Percentiles rank a stretch among this genome's conserved stretches.
Conservation (phyloP, 1,140 invertebrate genomes). For the Leptestheria dahalacensis region DNA sequence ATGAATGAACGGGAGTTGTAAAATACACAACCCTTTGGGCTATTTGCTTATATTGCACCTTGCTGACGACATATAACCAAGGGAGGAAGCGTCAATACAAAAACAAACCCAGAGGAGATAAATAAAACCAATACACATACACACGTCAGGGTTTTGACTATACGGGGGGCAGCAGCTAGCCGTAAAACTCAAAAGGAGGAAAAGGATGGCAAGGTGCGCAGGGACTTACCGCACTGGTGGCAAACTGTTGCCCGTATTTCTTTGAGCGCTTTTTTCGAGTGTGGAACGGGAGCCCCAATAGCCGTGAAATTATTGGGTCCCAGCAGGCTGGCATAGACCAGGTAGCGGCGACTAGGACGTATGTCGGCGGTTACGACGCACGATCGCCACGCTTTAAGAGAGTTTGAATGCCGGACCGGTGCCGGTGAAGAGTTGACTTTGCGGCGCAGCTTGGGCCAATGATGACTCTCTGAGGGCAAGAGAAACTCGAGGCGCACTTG, state of each 20-base stretch:
- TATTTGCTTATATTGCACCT: background rate
- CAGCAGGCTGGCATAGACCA: slow-evolving; percentile 46
- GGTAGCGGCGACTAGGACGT: slow-evolving; percentile 43
- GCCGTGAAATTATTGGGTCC: slow-evolving; percentile 47
- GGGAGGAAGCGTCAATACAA: no score
- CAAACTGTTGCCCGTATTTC: slow-evolving; percentile 38
- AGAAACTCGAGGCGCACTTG: slow-evolving; percentile 35
- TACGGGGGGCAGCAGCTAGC: no score
- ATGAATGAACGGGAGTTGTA: background rate
- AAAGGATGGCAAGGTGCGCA: no score
- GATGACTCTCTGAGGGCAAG: background rate
- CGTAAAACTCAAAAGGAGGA: no score
- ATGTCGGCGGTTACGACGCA: slow-evolving; percentile 36
- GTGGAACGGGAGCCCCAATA: slow-evolving; percentile 40
- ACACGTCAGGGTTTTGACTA: no score
- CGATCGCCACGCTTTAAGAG: background rate
- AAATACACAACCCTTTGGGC: background rate
- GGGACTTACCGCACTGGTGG: slow-evolving; percentile 43
- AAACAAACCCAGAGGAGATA: no score
- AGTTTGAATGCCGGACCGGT: background rate
- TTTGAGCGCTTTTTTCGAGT: slow-evolving; percentile 35
- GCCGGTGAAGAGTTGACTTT: background rate
- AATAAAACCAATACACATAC: no score
- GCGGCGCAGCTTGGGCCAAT: background rate
- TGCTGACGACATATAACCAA: background rate